phyloP scores from a whole-genome alignment of 2,888 invertebrate genomes.

The Agrochola litura region DNA sequence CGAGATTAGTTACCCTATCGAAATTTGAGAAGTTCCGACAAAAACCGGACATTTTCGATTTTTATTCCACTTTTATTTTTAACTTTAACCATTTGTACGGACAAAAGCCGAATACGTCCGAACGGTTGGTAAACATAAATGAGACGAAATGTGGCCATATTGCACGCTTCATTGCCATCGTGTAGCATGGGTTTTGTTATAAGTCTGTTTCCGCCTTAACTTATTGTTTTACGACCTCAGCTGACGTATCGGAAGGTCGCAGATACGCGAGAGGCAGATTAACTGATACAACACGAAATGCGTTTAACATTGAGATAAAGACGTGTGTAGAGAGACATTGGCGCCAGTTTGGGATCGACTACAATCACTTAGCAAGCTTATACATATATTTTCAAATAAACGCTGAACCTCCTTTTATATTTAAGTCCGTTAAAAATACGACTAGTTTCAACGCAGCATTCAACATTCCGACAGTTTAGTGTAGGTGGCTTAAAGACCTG shows the following conservation, averaged over 20 bases:
- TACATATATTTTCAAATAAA: neutral
- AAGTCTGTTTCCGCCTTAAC: neutral
- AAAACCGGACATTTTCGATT: neutral
- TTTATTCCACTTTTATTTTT: neutral
- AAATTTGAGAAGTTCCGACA: neutral
- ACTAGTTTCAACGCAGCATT: neutral
- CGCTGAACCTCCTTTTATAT: neutral
- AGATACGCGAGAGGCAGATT: slow-evolving; percentile 34
- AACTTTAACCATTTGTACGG: neutral
- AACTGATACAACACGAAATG: slow-evolving; percentile 20
- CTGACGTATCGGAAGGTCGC: slow-evolving; percentile 44
- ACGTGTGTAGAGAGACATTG: neutral
- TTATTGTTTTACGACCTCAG: slow-evolving; percentile 42
- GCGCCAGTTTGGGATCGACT: neutral
- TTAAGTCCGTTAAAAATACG: neutral
- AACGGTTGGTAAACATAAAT: neutral
- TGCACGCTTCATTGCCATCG: neutral
- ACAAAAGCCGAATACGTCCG: neutral
- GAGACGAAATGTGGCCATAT: neutral
- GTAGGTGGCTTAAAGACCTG: neutral
- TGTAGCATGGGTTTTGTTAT: neutral
- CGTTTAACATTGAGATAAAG: slow-evolving; percentile 28
- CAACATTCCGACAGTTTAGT: too few relatives aligned
- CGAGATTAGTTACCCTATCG: neutral
- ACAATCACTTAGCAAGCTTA: neutral